These are phyloP conservation scores for Cinara cedri DNA, from an alignment of 2,888 invertebrate genomes.

Conservation along the genomic window DNA sequence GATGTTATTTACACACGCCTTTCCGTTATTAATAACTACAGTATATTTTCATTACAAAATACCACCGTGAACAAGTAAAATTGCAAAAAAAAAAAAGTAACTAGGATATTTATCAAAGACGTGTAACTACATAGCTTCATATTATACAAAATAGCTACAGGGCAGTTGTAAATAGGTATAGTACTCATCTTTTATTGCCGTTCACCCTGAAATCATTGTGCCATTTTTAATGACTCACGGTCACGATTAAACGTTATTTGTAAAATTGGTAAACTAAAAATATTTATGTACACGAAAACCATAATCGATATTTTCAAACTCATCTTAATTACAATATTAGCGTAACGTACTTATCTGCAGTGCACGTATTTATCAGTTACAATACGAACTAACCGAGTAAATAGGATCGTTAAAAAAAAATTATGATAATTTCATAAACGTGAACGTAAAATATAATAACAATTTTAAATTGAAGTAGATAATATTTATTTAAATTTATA, in stretches of 20 bases:
- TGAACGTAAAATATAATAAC: no score
- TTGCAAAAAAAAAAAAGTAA: not conserved
- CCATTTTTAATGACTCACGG: constrained; percentile 31
- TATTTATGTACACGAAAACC: not conserved
- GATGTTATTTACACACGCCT: no score
- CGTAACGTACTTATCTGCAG: not conserved
- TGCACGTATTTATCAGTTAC: no score
- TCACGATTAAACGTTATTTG: constrained; percentile 25
- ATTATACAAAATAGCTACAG: constrained; percentile 5
- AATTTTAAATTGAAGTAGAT: no score
- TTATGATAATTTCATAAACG: no score
- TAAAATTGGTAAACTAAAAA: constrained; percentile 8
- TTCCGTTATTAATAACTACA: no score
- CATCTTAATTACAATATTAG: not conserved
- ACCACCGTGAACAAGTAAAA: not conserved
- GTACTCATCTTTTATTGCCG: constrained; percentile 11
- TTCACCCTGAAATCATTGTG: constrained; percentile 26
- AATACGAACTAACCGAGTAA: no score
- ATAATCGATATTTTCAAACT: constrained; percentile 5
- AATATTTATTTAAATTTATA: no score
- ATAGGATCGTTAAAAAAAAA: no score
- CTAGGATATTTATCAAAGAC: no score
- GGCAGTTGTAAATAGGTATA: not conserved
- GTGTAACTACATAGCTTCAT: no score
- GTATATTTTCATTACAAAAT: not conserved